Conservation (phyloP, 1,140 invertebrate genomes). For the Tenebrio molitor region DNA sequence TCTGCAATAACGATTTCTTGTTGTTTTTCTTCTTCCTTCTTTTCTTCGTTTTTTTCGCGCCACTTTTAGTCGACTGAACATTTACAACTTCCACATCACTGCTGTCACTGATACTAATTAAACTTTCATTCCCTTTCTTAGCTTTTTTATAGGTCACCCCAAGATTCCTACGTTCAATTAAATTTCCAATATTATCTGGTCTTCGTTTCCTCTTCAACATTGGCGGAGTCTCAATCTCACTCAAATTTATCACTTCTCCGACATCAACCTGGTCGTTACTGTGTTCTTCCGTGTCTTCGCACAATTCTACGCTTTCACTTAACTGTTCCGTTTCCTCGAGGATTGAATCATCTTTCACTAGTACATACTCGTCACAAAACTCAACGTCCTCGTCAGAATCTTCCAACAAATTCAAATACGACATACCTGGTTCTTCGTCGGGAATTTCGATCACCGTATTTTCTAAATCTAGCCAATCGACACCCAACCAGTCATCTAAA, state of each 20-base stretch:
- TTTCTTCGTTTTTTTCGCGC: too few species aligned
- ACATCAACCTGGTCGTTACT: not conserved
- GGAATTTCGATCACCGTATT: constrained; percentile 41
- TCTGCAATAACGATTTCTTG: too few species aligned
- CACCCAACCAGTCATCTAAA: constrained; percentile 67
- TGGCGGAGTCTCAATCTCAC: not conserved
- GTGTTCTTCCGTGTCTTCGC: not conserved
- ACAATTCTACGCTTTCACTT: too few species aligned
- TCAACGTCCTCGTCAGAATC: constrained; percentile 53
- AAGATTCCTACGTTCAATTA: too few species aligned
- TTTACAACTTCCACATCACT: too few species aligned
- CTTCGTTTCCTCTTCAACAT: not conserved
- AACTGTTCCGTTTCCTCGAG: too few species aligned
- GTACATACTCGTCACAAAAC: constrained; percentile 50
- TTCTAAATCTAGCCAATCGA: constrained; percentile 65
- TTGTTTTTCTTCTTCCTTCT: too few species aligned
- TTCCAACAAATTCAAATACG: constrained; percentile 44
- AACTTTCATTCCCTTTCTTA: too few species aligned
- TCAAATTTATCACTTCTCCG: not conserved
- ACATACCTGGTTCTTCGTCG: constrained; percentile 40
- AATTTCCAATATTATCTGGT: not conserved
- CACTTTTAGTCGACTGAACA: too few species aligned
- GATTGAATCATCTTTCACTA: not conserved
- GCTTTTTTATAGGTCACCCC: too few species aligned
- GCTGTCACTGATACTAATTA: too few species aligned